Conservation (phyloP, 2,113 vertebrate genomes). For the Mormoops blainvillei region DNA sequence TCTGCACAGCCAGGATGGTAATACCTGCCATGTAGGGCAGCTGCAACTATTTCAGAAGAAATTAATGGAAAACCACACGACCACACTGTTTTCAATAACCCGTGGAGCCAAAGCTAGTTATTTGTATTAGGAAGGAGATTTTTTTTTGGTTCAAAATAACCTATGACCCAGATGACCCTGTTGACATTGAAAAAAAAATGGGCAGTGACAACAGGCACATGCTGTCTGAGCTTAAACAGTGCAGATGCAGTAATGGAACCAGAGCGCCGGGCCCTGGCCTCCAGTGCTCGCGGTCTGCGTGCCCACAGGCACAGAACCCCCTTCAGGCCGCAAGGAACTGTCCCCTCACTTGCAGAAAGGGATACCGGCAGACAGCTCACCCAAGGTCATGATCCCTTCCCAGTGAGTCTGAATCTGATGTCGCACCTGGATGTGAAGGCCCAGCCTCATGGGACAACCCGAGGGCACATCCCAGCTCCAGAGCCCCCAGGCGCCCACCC, state of each 20-base stretch:
- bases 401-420: neutral
- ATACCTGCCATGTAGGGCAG: fast-evolving
- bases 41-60: neutral
- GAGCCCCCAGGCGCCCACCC: fast-evolving
- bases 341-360: neutral
- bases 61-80: neutral
- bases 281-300: no score
- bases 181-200: neutral
- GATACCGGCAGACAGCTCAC: neutral
- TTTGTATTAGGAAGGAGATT: neutral
- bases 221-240: neutral
- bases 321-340: neutral
- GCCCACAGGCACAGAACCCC: no score
- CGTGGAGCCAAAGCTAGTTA: neutral
- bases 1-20: neutral
- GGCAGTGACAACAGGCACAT: neutral
- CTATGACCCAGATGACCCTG: neutral
- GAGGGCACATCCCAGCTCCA: neutral
- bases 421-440: neutral
- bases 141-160: neutral
- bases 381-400: neutral
- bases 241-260: no score
- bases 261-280: no score
- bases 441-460: neutral
- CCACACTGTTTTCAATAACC: neutral